Base-by-base conservation (phyloP, 2,797 vertebrate species). In the Leptatherina wallacei region DNA sequence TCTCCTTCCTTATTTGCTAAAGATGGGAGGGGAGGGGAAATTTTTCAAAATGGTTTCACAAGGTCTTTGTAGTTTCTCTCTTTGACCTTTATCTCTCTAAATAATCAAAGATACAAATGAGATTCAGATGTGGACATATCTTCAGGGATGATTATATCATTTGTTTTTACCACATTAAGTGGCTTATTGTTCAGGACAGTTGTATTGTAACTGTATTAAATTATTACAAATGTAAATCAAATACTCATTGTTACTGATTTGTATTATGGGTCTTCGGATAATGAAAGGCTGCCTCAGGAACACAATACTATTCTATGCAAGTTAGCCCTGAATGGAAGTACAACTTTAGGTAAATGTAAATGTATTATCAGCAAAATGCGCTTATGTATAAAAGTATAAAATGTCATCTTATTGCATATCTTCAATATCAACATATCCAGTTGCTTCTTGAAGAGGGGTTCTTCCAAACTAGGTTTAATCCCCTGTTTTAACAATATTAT, bases 1-100 rank as follows among this genome's bases (percentile, higher is more conserved):
- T 73, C 77, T 47, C 66, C 72, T 60, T 47, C 40, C 61, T 82
- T 62, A 82, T 89, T 85, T 77, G 80, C 79, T 78, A 42, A 72
- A 59, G 52, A 77, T 76, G 77, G 75, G 73, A 83, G 68, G 63
- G 56, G 61, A 70, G 61, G 78, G 79, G 71, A 63, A 83, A 68
- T 63, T 85, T 89, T 81, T 2, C 4, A 69, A 63, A 73, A 85
- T 47, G 9, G 13, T 61, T 83, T 81, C 52, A 69, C 36, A 64
- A 68, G 64, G 74, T 64, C 44, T 70, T 24, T 52, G 66, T n/a
- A n/a, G n/a, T n/a, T n/a, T n/a, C n/a, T n/a, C n/a, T n/a, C n/a
- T n/a, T n/a, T n/a, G n/a, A n/a, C n/a, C n/a, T n/a, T n/a, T n/a
- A n/a, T n/a, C n/a, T n/a, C n/a, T n/a, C n/a, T n/a, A n/a, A n/a